phyloP scores from a whole-genome alignment of 2,888 invertebrate genomes.

The Watsonalla cultraria region DNA sequence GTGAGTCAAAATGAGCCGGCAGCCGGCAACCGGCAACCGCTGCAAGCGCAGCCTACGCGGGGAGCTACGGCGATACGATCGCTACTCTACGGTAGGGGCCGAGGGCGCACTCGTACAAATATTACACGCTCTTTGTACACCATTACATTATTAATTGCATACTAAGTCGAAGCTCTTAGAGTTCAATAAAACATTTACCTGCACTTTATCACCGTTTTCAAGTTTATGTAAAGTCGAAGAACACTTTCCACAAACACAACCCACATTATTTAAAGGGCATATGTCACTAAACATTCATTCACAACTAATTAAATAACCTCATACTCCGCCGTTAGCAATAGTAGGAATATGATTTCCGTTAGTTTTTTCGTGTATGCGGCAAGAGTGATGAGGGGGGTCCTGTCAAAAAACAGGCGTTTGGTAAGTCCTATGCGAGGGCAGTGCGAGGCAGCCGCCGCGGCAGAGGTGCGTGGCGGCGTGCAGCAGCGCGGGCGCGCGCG shows the following conservation, averaged over 20 bases:
- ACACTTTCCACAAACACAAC: constrained; percentile 43
- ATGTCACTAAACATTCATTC: constrained; percentile 19
- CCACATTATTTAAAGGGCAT: constrained; percentile 15
- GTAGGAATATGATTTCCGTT: constrained; percentile 61
- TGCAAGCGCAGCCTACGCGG: constrained; percentile 64
- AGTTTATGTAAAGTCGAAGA: constrained; percentile 27
- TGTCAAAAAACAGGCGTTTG: constrained; percentile 56
- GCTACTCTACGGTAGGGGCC: constrained; percentile 7
- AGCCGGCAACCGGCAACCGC: constrained; percentile 32
- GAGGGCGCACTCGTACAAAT: neutral
- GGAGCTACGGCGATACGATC: constrained; percentile 30
- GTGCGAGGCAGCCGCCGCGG: constrained; percentile 54
- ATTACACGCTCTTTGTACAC: neutral
- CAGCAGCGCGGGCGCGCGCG: constrained; percentile 53
- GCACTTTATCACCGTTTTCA: constrained; percentile 57
- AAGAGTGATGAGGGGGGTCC: constrained; percentile 47
- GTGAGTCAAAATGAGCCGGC: constrained; percentile 59
- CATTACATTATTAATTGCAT: constrained; percentile 38
- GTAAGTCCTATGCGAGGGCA: constrained; percentile 49
- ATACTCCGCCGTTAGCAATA: constrained; percentile 58
- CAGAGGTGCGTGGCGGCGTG: constrained; percentile 61
- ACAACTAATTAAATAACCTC: constrained; percentile 38
- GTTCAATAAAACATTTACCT: constrained; percentile 54
- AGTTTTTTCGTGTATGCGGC: constrained; percentile 62
- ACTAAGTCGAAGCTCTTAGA: constrained; percentile 63